phyloP scores from a whole-genome alignment of 1,140 invertebrate species.

The Hylyphantes graminicola region DNA sequence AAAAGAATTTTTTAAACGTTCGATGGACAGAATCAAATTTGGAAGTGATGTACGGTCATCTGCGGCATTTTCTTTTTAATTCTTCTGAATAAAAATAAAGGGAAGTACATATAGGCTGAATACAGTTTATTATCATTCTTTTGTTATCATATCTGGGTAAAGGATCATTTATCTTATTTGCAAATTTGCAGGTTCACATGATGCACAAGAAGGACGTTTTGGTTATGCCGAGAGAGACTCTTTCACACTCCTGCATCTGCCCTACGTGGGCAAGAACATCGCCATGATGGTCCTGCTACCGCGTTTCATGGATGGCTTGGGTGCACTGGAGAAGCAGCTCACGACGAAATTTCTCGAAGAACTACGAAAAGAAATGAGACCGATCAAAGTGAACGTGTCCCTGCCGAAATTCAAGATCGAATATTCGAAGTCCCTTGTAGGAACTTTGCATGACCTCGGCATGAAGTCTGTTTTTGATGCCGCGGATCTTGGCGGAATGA shows the following conservation, averaged over 20 bases:
- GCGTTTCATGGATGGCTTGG: conserved; percentile 63
- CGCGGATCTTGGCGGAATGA: conserved; percentile 63
- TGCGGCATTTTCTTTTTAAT: no score
- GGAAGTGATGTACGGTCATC: no score
- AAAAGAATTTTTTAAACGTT: no score
- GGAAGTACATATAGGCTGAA: no score
- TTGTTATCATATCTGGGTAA: no score
- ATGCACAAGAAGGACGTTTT: conserved; percentile 25
- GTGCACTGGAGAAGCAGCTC: conserved; percentile 70
- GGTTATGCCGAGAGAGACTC: not conserved
- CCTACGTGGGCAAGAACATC: conserved; percentile 72
- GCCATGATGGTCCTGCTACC: conserved; percentile 66
- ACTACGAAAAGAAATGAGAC: not conserved
- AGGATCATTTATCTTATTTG: no score
- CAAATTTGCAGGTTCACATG: not conserved
- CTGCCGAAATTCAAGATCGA: conserved; percentile 64
- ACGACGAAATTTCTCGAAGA: conserved; percentile 69
- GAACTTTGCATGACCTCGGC: conserved; percentile 59
- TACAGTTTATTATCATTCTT: no score
- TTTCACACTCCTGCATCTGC: conserved; percentile 68
- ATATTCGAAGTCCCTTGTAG: conserved; percentile 54
- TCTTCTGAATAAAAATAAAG: no score
- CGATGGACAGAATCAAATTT: no score
- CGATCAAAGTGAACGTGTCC: conserved; percentile 48
- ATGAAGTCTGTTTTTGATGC: conserved; percentile 61